Evolutionary conservation across 2,113 vertebrate species (phyloP), one percentile per base, ranked within the genome.

Genomic region (Podarcis raffonei): DNA sequence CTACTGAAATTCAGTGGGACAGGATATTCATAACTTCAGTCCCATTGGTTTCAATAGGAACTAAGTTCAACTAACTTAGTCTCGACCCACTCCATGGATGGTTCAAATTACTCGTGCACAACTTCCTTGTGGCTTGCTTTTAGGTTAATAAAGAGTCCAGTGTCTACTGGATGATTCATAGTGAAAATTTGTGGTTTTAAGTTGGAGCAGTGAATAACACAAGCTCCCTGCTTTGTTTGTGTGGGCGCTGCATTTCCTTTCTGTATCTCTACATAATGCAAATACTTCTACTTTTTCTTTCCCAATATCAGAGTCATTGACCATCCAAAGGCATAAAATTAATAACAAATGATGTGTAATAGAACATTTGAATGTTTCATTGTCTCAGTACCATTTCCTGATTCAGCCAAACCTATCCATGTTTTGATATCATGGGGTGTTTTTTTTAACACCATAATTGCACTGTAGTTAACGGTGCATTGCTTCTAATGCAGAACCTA

Each of bases 231-330:
- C 18, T 66, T 84, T 37, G 81, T 1, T 53, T 57, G 11, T 77
- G 32, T 32, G 11, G 16, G 15, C 25, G 7, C 81, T 90, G 88
- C 6, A 32, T 87, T 91, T 85, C 32, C 65, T 74, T 68, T 84
- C 4, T 74, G 1, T 0, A 74, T 66, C 27, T 59, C 32, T 68
- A 1, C 22, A 35, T 74, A 75, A 78, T 2, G 9, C 59, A 82
- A 20, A 83, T 42, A 7, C 42, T 83, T 89, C 79, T 66, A 83
- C 72, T 81, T 78, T 68, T 72, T 1, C 0, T 68, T 48, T 87
- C 68, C 87, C 87, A 83, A 74, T 0, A 85, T 86, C 88, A 80
- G 27, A 88, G 83, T 84, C 90, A 89, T 32, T 66, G 81, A 20
- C 83, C 79, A 65, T 81, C 72, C 83, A 74, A 66, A 88, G 59